Percentiles rank a stretch among this genome's conserved stretches.
Conservation (phyloP, 2,797 vertebrate species). For the Galagoides demidoff region DNA sequence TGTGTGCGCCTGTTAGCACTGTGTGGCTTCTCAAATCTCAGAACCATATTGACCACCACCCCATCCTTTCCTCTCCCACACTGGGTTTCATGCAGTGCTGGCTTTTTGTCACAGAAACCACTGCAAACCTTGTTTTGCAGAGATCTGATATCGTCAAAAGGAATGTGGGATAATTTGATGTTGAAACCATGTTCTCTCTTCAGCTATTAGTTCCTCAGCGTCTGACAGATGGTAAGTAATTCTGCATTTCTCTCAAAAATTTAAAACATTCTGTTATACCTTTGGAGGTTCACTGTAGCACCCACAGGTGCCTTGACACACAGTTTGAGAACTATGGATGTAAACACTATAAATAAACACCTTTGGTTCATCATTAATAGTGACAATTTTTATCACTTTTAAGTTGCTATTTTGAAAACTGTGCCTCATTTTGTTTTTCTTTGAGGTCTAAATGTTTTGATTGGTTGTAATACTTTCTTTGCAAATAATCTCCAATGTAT, state of each 20-base stretch:
- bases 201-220: neutral
- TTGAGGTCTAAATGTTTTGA: neutral
- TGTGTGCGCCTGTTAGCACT: neutral
- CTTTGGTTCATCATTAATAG: neutral
- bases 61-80: neutral
- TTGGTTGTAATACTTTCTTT: neutral
- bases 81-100: neutral
- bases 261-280: neutral
- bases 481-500: neutral
- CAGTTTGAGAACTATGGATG: neutral
- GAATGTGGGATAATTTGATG: neutral
- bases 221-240: neutral
- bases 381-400: neutral
- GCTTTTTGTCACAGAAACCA: slow-evolving; percentile 36
- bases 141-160: neutral
- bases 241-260: neutral
- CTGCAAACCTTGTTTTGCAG: neutral
- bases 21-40: neutral
- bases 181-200: neutral
- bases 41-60: neutral
- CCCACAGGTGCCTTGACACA: neutral
- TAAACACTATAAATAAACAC: neutral
- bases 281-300: neutral
- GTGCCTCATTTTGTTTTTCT: neutral
- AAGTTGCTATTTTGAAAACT: slow-evolving; percentile 32